phyloP scores from a whole-genome alignment of 2,113 vertebrate species.

The Gobiocypris rarus region DNA sequence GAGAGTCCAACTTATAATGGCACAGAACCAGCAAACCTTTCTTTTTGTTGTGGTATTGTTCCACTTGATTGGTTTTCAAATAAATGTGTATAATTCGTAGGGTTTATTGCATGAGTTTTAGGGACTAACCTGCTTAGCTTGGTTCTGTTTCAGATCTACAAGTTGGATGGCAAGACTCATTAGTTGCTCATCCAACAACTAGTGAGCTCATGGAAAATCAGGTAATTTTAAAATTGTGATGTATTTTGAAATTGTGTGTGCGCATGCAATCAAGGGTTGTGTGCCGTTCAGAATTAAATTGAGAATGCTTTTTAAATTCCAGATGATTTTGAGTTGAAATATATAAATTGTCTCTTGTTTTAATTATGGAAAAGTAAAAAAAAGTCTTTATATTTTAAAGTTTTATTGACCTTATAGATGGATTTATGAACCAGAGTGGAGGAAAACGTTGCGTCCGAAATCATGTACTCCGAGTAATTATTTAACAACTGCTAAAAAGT shows the following conservation, averaged over 20 bases:
- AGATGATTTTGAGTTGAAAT: too few species aligned
- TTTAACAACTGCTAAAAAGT: too few species aligned
- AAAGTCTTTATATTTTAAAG: too few species aligned
- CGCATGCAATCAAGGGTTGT: background rate
- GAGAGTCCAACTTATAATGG: background rate
- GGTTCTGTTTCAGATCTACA: background rate
- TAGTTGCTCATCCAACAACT: background rate
- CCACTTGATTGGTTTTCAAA: background rate
- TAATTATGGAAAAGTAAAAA: too few species aligned
- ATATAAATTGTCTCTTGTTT: too few species aligned
- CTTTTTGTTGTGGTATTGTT: background rate
- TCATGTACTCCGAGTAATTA: too few species aligned
- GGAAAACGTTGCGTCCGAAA: background rate
- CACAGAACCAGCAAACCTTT: constrained; percentile 27
- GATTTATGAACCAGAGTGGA: background rate
- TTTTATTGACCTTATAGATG: too few species aligned
- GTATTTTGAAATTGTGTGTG: background rate
- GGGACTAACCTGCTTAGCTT: constrained; percentile 2
- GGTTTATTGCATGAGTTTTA: background rate
- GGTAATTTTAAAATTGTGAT: background rate
- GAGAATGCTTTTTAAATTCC: background rate
- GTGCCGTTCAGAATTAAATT: background rate
- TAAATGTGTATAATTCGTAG: background rate
- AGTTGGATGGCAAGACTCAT: background rate
- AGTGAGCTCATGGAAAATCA: constrained; percentile 21